Evolutionary conservation across 2,113 vertebrate species (phyloP).

Genomic region (Lipophrys pholis): DNA sequence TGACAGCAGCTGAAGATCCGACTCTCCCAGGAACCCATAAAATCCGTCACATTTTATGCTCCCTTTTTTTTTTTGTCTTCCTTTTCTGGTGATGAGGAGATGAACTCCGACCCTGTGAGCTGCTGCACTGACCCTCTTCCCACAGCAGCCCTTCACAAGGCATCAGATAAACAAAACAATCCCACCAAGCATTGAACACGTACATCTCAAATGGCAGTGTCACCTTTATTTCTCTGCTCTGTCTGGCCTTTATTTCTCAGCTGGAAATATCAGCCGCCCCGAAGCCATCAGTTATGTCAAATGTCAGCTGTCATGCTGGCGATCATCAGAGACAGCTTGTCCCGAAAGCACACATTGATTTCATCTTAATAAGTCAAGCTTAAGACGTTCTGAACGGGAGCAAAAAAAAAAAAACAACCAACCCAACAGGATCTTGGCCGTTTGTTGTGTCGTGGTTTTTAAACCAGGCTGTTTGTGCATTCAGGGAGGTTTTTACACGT

Average conservation of each 20-base stretch:
- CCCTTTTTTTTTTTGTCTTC: constrained; percentile 20
- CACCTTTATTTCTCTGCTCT: constrained; percentile 17
- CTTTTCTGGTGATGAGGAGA: constrained; percentile 33
- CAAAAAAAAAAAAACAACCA: too few species aligned
- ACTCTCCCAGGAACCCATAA: constrained; percentile 25
- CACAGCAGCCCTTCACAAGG: constrained; percentile 8
- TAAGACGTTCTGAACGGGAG: constrained; percentile 6
- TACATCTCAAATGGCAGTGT: constrained; percentile 10
- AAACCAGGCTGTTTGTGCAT: constrained; percentile 9
- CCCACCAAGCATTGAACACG: constrained; percentile 43
- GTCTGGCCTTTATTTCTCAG: background rate
- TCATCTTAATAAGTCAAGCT: constrained; percentile 22
- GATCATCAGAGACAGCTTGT: constrained; percentile 18
- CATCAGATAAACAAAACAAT: constrained; percentile 47
- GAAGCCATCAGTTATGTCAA: constrained; percentile 32
- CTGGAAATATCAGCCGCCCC: constrained; percentile 45
- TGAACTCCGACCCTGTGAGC: constrained; percentile 55
- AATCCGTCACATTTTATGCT: constrained; percentile 49
- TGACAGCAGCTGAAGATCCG: constrained; percentile 34
- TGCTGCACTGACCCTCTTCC: constrained; percentile 53
- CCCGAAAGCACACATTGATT: constrained; percentile 30
- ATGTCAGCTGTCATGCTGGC: constrained; percentile 41
- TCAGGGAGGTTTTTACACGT: constrained; percentile 11
- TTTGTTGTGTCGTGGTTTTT: background rate
- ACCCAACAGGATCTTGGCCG: background rate